Percentiles rank a stretch among this genome's conserved stretches.
Conservation (phyloP, 2,888 invertebrate species). For the Noctua fimbriata region DNA sequence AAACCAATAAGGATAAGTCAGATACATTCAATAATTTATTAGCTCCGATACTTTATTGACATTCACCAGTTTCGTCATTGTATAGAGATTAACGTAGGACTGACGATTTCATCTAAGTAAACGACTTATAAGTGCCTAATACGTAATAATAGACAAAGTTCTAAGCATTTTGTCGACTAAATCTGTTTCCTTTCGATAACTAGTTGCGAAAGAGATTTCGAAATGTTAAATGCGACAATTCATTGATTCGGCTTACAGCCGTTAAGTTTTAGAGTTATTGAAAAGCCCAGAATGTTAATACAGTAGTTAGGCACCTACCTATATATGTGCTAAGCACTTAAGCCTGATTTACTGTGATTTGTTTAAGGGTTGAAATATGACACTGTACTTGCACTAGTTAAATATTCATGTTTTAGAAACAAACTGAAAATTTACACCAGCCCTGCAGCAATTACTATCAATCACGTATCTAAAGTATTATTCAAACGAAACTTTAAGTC, state of each 20-base stretch:
- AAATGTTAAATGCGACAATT: constrained; percentile 65
- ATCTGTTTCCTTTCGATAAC: constrained; percentile 56
- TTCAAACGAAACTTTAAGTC: constrained; percentile 3
- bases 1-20: constrained; percentile 67
- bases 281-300: constrained; percentile 41
- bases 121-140: constrained; percentile 54
- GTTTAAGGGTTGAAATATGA: constrained; percentile 41
- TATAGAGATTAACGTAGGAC: constrained; percentile 46
- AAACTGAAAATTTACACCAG: constrained; percentile 22
- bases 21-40: constrained; percentile 64
- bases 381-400: constrained; percentile 10
- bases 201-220: constrained; percentile 62
- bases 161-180: constrained; percentile 63
- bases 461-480: neutral
- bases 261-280: constrained; percentile 52
- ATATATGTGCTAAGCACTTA: constrained; percentile 27
- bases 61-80: constrained; percentile 55
- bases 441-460: neutral
- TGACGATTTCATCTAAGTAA: constrained; percentile 62
- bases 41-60: constrained; percentile 54
- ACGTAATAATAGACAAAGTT: constrained; percentile 45
- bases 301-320: constrained; percentile 17
- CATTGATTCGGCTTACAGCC: constrained; percentile 61
- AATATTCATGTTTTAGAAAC: constrained; percentile 33
- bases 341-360: constrained; percentile 48